Conservation (phyloP, 2,797 vertebrate species). For the Lateolabrax maculatus region DNA sequence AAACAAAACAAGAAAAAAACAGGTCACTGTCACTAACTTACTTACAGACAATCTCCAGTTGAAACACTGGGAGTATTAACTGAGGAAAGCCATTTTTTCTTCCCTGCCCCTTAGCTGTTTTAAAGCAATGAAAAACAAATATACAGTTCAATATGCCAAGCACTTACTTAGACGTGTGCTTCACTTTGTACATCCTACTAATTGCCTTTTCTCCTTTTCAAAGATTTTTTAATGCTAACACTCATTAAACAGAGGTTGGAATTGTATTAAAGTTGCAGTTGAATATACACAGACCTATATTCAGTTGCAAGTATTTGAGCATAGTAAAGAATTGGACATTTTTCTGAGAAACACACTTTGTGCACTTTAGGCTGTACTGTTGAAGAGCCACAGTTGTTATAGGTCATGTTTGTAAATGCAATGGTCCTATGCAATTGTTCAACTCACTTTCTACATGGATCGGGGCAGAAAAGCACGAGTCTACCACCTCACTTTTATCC, state of each 20-base stretch:
- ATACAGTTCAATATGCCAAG: conserved; percentile 70
- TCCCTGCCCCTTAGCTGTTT: conserved; percentile 52
- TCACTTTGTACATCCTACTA: conserved; percentile 77
- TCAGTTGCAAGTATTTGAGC: conserved; percentile 60
- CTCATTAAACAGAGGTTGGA: conserved; percentile 64
- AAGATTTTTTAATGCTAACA: conserved; percentile 70
- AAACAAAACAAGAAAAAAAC: conserved; percentile 43
- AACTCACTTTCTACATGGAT: conserved; percentile 70
- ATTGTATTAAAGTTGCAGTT: conserved; percentile 63
- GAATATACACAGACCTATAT: conserved; percentile 47
- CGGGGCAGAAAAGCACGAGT: conserved; percentile 57
- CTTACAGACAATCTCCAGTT: conserved; percentile 83
- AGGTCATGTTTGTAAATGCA: conserved; percentile 72
- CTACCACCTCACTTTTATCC: conserved; percentile 43
- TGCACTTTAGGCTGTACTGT: conserved; percentile 89
- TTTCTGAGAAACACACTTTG: conserved; percentile 79
- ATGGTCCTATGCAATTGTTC: conserved; percentile 66
- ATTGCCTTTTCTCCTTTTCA: conserved; percentile 70
- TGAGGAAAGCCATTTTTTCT: conserved; percentile 69
- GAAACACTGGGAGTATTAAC: conserved; percentile 73
- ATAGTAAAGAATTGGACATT: conserved; percentile 69
- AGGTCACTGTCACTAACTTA: conserved; percentile 76
- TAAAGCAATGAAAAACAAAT: conserved; percentile 62
- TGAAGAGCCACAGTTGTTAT: conserved; percentile 76
- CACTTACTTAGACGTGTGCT: conserved; percentile 72